Base-by-base conservation (phyloP, 2,888 invertebrate species). In the Anarsia innoxiella region DNA sequence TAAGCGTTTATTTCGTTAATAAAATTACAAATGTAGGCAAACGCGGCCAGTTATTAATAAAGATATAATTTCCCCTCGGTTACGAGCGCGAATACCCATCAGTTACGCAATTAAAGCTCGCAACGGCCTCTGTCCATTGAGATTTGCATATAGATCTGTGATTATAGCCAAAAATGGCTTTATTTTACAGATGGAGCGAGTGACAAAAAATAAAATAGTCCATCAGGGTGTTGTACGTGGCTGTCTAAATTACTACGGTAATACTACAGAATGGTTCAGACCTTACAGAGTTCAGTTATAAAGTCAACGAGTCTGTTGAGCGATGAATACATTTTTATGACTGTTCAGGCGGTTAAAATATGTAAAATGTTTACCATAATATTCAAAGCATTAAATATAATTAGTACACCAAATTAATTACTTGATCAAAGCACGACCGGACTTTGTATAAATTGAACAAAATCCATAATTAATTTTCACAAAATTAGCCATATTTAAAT, bases 71-170 rank as follows among this genome's bases (percentile, higher is more conserved):
- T 62, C 51, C 50, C 56, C 51, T 48, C 62, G 53, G 60, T 67
- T 66, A 66, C 59, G 69, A 56, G 62, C 56, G 57, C 52, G 59
- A 63, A 70, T 59, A 58, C 58, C 66, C 71, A 66, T 65, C 60
- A 64, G 66, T 68, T 63, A 64, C 56, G 67, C 73, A 75, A 75
- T 78, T 75, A 76, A 72, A 68, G 55, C 66, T 55, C 55, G 56
- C 57, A 60, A 71, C 64, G 66, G 61, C 46, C 49, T n/a, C 51
- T 59, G 64, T 68, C 73, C 72, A 67, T 66, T 61, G 73, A 75
- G 74, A 77, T 78, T 78, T 76, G 78, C 78, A 77, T 77, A 73
- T 64, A 73, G 69, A 77, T 72, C 67, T 66, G 64, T 65, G 66
- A 72, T 78, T 75, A 71, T 70, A 61, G 59, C 55, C 51, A 63